phyloP scores from a whole-genome alignment of 2,797 vertebrate genomes.

The Monodelphis domestica region DNA sequence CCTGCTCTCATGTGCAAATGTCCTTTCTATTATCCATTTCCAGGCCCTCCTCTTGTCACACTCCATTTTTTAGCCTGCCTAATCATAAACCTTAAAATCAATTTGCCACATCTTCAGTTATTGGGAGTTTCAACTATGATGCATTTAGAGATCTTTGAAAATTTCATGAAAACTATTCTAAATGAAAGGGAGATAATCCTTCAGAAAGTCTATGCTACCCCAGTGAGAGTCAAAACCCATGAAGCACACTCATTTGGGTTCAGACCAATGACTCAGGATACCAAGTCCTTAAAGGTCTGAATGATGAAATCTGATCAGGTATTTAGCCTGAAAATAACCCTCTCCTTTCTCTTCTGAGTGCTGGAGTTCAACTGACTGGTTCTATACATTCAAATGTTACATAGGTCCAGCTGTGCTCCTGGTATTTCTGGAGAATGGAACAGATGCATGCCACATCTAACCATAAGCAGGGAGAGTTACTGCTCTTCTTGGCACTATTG shows the following conservation, averaged over 20 bases:
- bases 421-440: not conserved
- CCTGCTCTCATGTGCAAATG: not conserved
- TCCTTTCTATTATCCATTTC: not conserved
- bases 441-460: not conserved
- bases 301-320: not conserved
- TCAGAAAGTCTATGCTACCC: not conserved
- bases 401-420: not conserved
- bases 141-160: not conserved
- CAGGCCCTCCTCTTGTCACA: not conserved
- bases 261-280: not conserved
- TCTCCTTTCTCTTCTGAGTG: not conserved
- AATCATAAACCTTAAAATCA: not conserved
- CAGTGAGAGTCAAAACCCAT: not conserved
- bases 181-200: not conserved
- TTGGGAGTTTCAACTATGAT: not conserved
- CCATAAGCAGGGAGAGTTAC: not conserved
- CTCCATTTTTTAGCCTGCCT: not conserved
- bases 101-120: not conserved
- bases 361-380: not conserved
- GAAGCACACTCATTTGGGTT: not conserved
- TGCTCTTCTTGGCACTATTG: not conserved
- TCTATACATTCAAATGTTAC: not conserved
- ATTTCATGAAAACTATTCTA: not conserved
- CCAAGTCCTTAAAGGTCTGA: not conserved
- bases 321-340: not conserved